Base-by-base conservation (phyloP, 2,888 invertebrate genomes). In the Drosophila vallismaia region DNA sequence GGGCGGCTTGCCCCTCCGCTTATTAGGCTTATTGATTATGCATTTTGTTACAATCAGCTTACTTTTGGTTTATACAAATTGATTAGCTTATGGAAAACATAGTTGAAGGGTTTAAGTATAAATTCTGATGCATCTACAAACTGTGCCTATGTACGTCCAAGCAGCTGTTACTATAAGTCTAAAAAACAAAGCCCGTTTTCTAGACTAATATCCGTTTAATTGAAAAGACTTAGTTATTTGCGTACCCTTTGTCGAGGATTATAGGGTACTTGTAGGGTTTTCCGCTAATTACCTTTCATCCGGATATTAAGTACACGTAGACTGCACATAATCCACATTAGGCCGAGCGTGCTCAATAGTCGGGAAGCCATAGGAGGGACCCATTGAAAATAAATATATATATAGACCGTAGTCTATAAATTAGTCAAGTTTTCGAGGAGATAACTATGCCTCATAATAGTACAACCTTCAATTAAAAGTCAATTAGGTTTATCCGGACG, bases 211-310 rank as follows among this genome's bases (percentile, higher is more conserved):
- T 24, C 44, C 9, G 10, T 44, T 44, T 24, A 44, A 24, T 44
- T 19, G 53, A 63, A 36, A 50, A 45, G 45, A 14, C 63, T 64
- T 14, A 55, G 54, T 14, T 42, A 33, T 68, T 62, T 63, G 52
- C 40, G 62, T 46, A 40, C 50, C 63, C 63, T 42, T 26, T 42
- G 63, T 45, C 31, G 26, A 14, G 31, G 63, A 48, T 62, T 62
- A 62, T n/a, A 14, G 50, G 6, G 66, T 72, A 83, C 81, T 83
- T 83, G 81, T 77, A 74, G 38, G 83, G 82, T 49, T 84, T 88
- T 55, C 75, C 78, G 78, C 85, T 88, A 90, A 89, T 86, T 89
- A 80, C 80, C 60, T 71, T 78, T 82, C 69, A 88, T 80, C 82
- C 84, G 74, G 71, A 74, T 82, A 84, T 82, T 71, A 70, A 64